Evolutionary conservation across 2,888 invertebrate species (phyloP).

Genomic region (Nephrotoma appendiculata): DNA sequence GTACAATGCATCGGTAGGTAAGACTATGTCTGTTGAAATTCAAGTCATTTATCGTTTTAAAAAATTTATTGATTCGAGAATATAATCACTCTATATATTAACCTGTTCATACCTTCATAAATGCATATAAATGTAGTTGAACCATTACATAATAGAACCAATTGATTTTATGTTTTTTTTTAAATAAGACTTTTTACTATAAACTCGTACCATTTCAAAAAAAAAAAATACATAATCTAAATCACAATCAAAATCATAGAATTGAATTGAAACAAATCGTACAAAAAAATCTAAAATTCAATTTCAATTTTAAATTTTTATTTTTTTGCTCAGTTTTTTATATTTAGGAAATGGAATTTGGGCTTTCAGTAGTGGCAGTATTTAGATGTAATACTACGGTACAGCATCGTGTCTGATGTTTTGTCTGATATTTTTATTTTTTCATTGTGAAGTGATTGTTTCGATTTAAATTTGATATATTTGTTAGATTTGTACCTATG

Average conservation of each 20-base stretch:
- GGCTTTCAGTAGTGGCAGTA: neutral
- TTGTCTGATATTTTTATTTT: neutral
- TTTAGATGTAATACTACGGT: neutral
- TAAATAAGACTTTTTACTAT: neutral
- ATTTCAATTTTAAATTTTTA: neutral
- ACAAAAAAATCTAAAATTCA: neutral
- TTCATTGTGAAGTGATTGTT: neutral
- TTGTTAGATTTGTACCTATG: neutral
- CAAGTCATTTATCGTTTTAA: too few species aligned
- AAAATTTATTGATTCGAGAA: too few species aligned
- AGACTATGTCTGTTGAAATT: neutral
- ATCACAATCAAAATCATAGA: slow-evolving; percentile 2
- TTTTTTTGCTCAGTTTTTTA: neutral
- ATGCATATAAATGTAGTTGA: neutral
- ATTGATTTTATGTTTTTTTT: neutral
- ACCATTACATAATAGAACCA: neutral
- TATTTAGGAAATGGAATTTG: neutral
- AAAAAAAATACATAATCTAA: neutral
- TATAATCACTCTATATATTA: neutral
- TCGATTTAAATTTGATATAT: neutral
- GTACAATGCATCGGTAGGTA: neutral
- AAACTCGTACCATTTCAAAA: neutral
- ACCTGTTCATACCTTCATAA: neutral
- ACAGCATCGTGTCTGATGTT: neutral
- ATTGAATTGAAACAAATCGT: neutral